Base-by-base conservation (phyloP, 2,797 vertebrate genomes). In the Thunnus albacares region DNA sequence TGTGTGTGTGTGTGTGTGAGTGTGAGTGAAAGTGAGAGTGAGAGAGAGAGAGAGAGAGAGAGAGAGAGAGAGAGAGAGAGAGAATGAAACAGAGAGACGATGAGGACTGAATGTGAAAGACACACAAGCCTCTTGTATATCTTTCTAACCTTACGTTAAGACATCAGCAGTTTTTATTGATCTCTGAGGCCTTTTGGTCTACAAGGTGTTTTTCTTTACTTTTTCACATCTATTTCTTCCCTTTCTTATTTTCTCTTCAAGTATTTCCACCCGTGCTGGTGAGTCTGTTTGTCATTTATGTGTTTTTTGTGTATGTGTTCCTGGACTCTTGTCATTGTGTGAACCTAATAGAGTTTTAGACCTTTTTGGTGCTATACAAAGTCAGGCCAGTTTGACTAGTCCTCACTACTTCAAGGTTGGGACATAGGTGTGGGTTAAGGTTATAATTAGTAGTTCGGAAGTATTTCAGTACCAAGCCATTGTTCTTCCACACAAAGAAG, bases 121-220 rank as follows among this genome's bases (percentile, higher is more conserved):
- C 74, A 78, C 75, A 53, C 26, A 35, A 17, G 56, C 47, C 61
- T 71, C 55, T 72, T 81, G 62, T 72, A 73, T 72, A 75, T 84
- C 63, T 70, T 26, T 72, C 72, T 80, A 76, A 72, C 69, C 78
- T 60, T 64, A 62, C 72, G 68, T 86, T 77, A 79, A 75, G 52
- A 79, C 66, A 77, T 81, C 62, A 78, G 77, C 70, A 72, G 38
- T 53, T 81, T 53, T 81, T 75, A 87, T 85, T 82, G 83, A 89
- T 84, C 74, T 77, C 22, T 17, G 43, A 67, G 53, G 61, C 51
- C 24, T 69, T 75, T 74, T 55, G 22, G 52, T 59, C 45, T 35
- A 12, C 22, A 28, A 72, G 53, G 28, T 77, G 38, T 73, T 90
- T 75, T 78, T 12, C 65, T 58, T 81, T 70, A 24, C 0, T 15